These are phyloP conservation scores for Melanotaenia maccullochi DNA, from an alignment of 2,797 vertebrate genomes.

Conservation along the genomic window DNA sequence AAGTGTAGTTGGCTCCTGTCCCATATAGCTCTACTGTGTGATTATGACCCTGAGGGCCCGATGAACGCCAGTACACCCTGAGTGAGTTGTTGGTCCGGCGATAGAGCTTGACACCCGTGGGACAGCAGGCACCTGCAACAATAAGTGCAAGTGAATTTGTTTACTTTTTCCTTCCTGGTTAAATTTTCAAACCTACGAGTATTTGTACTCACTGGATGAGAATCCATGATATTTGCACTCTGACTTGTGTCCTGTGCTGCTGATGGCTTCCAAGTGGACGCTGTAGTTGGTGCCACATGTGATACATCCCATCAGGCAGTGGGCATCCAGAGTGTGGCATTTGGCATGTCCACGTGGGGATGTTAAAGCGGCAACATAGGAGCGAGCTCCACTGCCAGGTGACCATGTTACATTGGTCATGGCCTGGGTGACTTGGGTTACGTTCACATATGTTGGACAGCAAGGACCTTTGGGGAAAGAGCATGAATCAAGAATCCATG, in stretches of 20 bases:
- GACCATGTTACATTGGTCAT: constrained; percentile 92
- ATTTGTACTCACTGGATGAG: constrained; percentile 86
- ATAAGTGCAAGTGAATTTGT: not conserved
- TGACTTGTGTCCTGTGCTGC: constrained; percentile 86
- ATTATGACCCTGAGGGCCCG: constrained; percentile 72
- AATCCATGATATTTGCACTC: constrained; percentile 87
- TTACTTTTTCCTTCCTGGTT: not conserved
- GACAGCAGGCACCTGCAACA: constrained; percentile 89
- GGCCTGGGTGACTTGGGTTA: constrained; percentile 89
- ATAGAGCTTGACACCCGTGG: constrained; percentile 89
- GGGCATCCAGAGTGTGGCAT: constrained; percentile 88
- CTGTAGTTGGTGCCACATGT: constrained; percentile 91
- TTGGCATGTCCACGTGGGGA: constrained; percentile 86
- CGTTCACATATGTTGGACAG: constrained; percentile 84
- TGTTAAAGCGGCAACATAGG: constrained; percentile 83
- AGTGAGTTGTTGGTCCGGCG: constrained; percentile 83
- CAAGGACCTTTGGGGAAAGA: constrained; percentile 85
- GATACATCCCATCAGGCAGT: constrained; percentile 94
- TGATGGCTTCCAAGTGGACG: constrained; percentile 87
- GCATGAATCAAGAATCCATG: not conserved
- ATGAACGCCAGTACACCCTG: constrained; percentile 87
- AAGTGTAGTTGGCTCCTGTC: constrained; percentile 89
- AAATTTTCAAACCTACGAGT: not conserved
- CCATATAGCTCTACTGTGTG: constrained; percentile 85
- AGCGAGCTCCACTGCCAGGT: constrained; percentile 81